Base-by-base conservation (phyloP, 2,888 invertebrate genomes). In the Dioctria rufipes region DNA sequence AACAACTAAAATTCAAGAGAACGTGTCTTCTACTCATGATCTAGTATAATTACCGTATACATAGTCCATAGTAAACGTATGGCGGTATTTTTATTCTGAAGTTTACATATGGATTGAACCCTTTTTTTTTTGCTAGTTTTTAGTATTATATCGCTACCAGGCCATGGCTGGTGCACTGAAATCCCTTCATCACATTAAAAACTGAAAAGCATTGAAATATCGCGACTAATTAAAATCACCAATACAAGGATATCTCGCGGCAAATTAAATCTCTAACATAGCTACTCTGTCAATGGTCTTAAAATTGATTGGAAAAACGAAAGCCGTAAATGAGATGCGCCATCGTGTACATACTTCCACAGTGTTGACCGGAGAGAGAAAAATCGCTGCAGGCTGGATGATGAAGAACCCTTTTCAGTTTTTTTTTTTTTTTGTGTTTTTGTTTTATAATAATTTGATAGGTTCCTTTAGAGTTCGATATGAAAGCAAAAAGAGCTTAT, bases 201-300 rank as follows among this genome's bases (percentile, higher is more conserved):
- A 2, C 60, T 4, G 40, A 63, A 25, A 25, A 39, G 63, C 63
- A 43, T 8, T 46, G 66, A 43, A 42, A 60, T 42, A 75, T 25
- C 25, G 25, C 25, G 25, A 2, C 73, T 73, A 54, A 73, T 73
- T 73, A 73, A 73, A 73, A 73, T 58, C 73, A 39, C 49, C 40
- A 46, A 66, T 42, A 13, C 66, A 66, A 66, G 13, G 43, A 66
- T 25, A 25, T 8, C 42, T 9, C 25, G n/a, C 37, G 8, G 66
- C 66, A 46, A 66, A 66, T 66, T 66, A 66, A 66, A 66, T 66
- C 66, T 43, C 43, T 66, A 43, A n/a, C 66, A 58, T 73, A 25
- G 25, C 54, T 60, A 37, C 42, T 40, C 58, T 13, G n/a, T 73
- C 73, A 40, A 73, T 60, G 73, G 42, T 40, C 58, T 58, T 73